Percentiles rank a stretch among this genome's conserved stretches.
phyloP scores from a whole-genome alignment of 2,888 invertebrate species.

The Hipparchia sbordonii region DNA sequence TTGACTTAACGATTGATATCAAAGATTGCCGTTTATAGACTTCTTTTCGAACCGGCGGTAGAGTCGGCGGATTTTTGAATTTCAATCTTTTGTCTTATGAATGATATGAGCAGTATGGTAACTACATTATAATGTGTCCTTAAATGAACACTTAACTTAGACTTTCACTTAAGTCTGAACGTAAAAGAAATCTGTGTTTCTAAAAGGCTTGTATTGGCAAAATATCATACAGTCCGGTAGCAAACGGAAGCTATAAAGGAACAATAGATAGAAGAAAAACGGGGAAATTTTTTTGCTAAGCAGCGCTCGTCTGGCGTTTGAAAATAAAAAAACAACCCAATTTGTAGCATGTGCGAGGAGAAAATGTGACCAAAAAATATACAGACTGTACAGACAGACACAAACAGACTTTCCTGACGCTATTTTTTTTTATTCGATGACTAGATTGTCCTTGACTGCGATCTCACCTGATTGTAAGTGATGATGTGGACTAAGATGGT shows the following conservation, averaged over 20 bases:
- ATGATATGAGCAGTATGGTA: no score
- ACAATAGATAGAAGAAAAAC: conserved; percentile 10
- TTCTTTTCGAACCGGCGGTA: no score
- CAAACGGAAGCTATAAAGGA: conserved; percentile 15
- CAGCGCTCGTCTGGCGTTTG: conserved; percentile 13
- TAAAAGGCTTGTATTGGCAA: not conserved
- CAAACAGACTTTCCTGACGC: not conserved
- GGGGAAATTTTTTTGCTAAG: conserved; percentile 2
- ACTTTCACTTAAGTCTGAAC: no score
- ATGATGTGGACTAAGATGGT: no score
- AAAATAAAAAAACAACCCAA: conserved; percentile 7
- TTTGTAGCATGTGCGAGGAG: not conserved
- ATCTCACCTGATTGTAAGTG: no score
- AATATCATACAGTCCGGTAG: conserved; percentile 2
- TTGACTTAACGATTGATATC: no score
- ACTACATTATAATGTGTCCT: no score
- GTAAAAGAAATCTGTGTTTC: not conserved
- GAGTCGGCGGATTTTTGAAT: no score
- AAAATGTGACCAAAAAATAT: not conserved
- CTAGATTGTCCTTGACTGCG: no score
- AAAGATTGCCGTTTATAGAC: no score
- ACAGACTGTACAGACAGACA: not conserved
- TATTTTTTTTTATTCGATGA: not conserved
- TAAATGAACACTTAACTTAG: no score
- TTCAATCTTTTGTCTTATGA: no score